Evolutionary conservation across 2,888 invertebrate species (phyloP).

Genomic region (Amphipyra tragopoginis): DNA sequence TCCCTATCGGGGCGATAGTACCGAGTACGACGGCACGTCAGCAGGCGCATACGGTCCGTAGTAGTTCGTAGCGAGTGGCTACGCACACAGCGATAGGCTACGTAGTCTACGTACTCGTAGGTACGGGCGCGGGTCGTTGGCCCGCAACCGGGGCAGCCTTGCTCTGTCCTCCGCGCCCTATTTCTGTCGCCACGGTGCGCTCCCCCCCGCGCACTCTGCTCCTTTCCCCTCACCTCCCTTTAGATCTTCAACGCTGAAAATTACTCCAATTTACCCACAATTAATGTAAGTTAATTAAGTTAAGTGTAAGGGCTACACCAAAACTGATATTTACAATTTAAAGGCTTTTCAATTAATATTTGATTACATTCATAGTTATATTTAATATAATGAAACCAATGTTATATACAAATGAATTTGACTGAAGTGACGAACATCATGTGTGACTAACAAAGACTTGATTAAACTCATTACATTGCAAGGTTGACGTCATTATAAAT

Average conservation of each 20-base stretch:
- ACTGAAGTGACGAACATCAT: neutral
- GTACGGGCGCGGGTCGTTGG: slow-evolving; percentile 82
- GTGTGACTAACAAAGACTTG: neutral
- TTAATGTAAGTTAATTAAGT: slow-evolving; percentile 47
- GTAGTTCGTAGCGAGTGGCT: slow-evolving; percentile 68
- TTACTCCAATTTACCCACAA: slow-evolving; percentile 71
- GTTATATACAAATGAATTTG: neutral
- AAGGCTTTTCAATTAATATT: neutral
- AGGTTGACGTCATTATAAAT: slow-evolving; percentile 8
- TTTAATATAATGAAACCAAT: neutral
- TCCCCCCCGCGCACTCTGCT: slow-evolving; percentile 60
- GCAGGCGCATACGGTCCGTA: slow-evolving; percentile 63
- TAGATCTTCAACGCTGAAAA: slow-evolving; percentile 77
- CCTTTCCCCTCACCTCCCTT: slow-evolving; percentile 58
- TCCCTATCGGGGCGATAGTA: slow-evolving; percentile 63
- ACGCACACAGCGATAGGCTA: slow-evolving; percentile 66
- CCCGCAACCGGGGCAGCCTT: slow-evolving; percentile 89
- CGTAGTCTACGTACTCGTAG: slow-evolving; percentile 69
- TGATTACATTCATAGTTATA: neutral
- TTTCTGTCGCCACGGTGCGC: slow-evolving; percentile 86
- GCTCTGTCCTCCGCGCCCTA: slow-evolving; percentile 90
- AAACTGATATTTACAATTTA: neutral
- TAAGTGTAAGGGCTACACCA: neutral
- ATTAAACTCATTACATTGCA: slow-evolving; percentile 7
- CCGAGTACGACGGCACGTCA: slow-evolving; percentile 60